phyloP scores from a whole-genome alignment of 2,113 vertebrate genomes.

The Pseudorhombus dupliciocellatus region DNA sequence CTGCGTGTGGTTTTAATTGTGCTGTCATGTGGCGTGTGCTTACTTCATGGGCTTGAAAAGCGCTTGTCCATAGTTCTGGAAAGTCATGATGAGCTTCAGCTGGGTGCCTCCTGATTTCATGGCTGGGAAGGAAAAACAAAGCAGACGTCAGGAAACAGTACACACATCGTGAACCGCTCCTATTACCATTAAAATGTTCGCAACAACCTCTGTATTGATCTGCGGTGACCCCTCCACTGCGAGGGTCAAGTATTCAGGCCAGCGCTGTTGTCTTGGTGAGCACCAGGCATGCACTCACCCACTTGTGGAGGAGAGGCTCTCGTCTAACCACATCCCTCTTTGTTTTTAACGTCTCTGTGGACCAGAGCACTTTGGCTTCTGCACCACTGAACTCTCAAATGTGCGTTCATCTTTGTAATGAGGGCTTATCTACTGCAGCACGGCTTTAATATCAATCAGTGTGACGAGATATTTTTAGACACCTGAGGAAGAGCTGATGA shows the following conservation, averaged over 20 bases:
- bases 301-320: background rate
- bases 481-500: background rate
- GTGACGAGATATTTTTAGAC: background rate
- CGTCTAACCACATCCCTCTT: background rate
- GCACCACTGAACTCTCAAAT: background rate
- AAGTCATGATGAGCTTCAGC: conserved; percentile 97
- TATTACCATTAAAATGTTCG: background rate
- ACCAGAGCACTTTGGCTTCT: background rate
- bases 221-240: background rate
- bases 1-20: background rate
- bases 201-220: background rate
- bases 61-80: conserved; percentile 96
- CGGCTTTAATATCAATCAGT: background rate
- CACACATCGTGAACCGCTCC: background rate
- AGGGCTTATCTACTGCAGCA: background rate
- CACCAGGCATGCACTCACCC: conserved; percentile 5
- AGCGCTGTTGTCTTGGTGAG: background rate
- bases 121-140: conserved; percentile 78
- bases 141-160: conserved; percentile 23
- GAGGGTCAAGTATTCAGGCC: background rate
- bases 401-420: background rate
- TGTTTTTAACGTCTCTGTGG: background rate
- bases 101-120: conserved; percentile 99
- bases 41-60: conserved; percentile 96
- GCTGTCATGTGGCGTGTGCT: conserved; percentile 72